Evolutionary conservation across 2,888 invertebrate species (phyloP).

Genomic region (Muscina levida): DNA sequence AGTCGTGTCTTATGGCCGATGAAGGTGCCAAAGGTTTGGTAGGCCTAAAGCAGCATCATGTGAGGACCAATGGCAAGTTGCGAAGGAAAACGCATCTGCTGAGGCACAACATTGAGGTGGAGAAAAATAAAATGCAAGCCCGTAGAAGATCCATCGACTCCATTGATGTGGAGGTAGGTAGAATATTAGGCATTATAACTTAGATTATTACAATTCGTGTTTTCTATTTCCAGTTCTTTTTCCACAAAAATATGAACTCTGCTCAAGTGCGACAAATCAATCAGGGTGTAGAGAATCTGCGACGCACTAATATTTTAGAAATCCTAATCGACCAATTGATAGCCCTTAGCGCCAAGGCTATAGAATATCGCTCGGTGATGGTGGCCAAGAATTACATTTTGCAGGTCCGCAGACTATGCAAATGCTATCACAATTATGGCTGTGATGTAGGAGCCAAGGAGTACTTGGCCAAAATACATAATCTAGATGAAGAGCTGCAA

Average conservation of each 20-base stretch:
- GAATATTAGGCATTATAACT: background rate
- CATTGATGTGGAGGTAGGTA: slow-evolving; percentile 82
- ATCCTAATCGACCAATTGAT: slow-evolving; percentile 88
- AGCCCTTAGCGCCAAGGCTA: slow-evolving; percentile 85
- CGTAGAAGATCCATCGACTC: slow-evolving; percentile 80
- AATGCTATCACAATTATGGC: slow-evolving; percentile 82
- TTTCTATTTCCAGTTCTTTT: slow-evolving; percentile 68
- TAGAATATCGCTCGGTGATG: slow-evolving; percentile 82
- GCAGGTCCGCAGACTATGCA: slow-evolving; percentile 85
- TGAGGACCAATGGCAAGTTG: slow-evolving; percentile 81
- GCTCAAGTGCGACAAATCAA: slow-evolving; percentile 69
- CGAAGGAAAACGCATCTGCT: slow-evolving; percentile 80
- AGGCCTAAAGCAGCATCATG: slow-evolving; percentile 81
- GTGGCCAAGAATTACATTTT: slow-evolving; percentile 86
- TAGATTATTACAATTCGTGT: background rate
- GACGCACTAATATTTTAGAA: slow-evolving; percentile 84
- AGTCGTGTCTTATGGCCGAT: slow-evolving; percentile 70
- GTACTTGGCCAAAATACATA: slow-evolving; percentile 82
- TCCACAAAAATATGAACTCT: slow-evolving; percentile 67
- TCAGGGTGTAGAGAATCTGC: slow-evolving; percentile 81
- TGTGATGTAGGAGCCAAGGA: slow-evolving; percentile 82
- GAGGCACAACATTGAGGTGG: slow-evolving; percentile 71
- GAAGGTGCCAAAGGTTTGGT: slow-evolving; percentile 79
- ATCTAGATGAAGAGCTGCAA: slow-evolving; percentile 80
- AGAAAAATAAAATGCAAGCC: slow-evolving; percentile 68